These are phyloP conservation scores for Phrynocephalus forsythii DNA, from an alignment of 2,797 vertebrate species.

Conservation along the genomic window DNA sequence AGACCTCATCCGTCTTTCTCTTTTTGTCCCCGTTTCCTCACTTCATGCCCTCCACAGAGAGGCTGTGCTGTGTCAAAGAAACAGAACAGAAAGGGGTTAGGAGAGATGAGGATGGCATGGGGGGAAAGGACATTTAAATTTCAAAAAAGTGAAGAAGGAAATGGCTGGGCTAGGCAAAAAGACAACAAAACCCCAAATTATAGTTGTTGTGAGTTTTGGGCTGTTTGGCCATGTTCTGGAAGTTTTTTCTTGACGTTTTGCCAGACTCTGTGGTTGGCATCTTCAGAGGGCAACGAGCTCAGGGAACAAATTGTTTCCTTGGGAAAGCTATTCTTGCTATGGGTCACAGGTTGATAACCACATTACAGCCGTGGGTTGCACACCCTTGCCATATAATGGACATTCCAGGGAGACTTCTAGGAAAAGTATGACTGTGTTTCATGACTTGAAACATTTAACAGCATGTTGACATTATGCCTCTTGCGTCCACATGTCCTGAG, in stretches of 20 bases:
- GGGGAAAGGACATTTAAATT: background rate
- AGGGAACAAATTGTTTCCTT: background rate
- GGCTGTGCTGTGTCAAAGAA: background rate
- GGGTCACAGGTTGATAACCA: background rate
- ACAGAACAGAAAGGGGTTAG: background rate
- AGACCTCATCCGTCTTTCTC: too few relatives aligned
- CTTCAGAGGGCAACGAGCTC: too few relatives aligned
- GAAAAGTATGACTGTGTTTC: conserved; percentile 55
- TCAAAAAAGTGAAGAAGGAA: background rate
- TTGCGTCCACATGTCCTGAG: conserved; percentile 49
- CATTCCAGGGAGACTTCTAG: conserved; percentile 42
- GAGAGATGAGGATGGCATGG: background rate
- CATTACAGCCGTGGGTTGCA: background rate
- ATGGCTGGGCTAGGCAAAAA: background rate
- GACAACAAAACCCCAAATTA: conserved; percentile 5
- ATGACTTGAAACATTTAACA: conserved; percentile 63
- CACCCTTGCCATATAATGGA: background rate
- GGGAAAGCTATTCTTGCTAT: conserved; percentile 9
- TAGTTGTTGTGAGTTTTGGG: too few relatives aligned
- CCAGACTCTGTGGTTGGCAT: too few relatives aligned
- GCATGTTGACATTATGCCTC: accelerated
- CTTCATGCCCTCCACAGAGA: background rate
- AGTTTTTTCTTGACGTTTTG: too few relatives aligned
- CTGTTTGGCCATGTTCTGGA: too few relatives aligned
- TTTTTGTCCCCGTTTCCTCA: background rate